These are phyloP conservation scores for Actinia tenebrosa DNA, from an alignment of 64 coral and sea anemone genomes.

Conservation along the genomic window DNA sequence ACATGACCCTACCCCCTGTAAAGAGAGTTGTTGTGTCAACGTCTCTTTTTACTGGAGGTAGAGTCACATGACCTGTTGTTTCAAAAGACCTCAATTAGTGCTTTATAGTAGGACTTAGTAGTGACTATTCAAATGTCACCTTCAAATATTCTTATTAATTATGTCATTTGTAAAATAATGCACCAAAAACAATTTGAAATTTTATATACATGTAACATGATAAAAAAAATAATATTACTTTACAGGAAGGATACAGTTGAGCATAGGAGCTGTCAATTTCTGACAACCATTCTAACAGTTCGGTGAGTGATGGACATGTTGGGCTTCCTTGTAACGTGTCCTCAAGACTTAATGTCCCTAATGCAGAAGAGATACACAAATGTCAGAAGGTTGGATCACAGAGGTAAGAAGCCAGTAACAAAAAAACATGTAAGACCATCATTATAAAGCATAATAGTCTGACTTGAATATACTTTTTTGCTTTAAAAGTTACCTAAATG, in stretches of 20 bases:
- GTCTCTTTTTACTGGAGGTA: no score
- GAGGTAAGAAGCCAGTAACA: not conserved
- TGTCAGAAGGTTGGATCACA: not conserved
- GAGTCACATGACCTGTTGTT: no score
- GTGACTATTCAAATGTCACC: no score
- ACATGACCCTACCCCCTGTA: no score
- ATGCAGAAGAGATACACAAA: not conserved
- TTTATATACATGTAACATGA: not conserved
- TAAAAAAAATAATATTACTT: not conserved
- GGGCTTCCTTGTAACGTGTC: not conserved
- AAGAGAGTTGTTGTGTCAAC: no score
- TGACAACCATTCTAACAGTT: slow-evolving; percentile 15
- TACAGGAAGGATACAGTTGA: slow-evolving; percentile 16
- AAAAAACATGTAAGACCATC: not conserved
- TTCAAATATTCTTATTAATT: no score
- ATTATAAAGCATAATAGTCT: no score
- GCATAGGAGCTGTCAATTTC: slow-evolving; percentile 3
- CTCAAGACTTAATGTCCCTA: slow-evolving; percentile 13
- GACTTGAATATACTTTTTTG: no score
- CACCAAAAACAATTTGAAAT: not conserved
- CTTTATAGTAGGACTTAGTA: no score
- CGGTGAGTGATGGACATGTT: slow-evolving; percentile 9
- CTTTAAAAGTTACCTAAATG: no score
- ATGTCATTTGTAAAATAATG: no score
- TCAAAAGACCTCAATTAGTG: no score